Evolutionary conservation across 1,140 invertebrate species (phyloP), one percentile per base, ranked within the genome.

Genomic region (Drosophila gunungcola): DNA sequence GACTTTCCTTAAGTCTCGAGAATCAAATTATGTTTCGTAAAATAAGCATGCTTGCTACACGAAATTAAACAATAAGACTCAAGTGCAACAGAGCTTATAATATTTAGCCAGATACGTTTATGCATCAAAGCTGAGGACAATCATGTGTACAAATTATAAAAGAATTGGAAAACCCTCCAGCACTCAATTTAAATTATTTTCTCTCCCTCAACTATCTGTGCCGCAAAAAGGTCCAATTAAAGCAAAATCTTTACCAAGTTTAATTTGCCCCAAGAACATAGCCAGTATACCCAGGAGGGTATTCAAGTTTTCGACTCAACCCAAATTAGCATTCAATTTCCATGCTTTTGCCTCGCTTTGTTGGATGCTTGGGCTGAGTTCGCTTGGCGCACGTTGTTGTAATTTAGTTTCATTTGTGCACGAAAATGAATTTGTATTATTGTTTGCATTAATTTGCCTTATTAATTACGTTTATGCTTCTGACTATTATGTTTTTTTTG

Each of bases 371-470:
- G 58, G 34, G 12, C 63, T 46, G 57, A 29, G 52, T 41, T 57
- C 49, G 42, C 38, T 41, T 9, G 45, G 48, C 62, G 69, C 78
- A 86, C 78, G 80, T 78, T 89, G 84, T 84, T 89, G 73, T 89
- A 90, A 90, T 89, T 89, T 89, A 80, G 85, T 89, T 90, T 90
- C 73, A 78, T 84, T 88, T 88, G 84, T 80, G 84, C 77, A 80
- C 83, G 84, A 84, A 89, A 89, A 89, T 89, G 84, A 89, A 89
- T 89, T 89, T 80, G 80, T 89, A 89, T 86, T 86, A 86, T 89
- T 89, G 84, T 89, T 89, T 89, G 84, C 84, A 89, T 89, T 89
- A 89, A 89, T 89, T 89, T 89, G 84, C 84, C 84, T 89, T 89
- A 89, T 89, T 89, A 89, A 89, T 89, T 89, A 89, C 84, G 82